Evolutionary conservation across 2,888 invertebrate species (phyloP), one percentile per base, ranked within the genome.

Genomic region (Dynastes maya): DNA sequence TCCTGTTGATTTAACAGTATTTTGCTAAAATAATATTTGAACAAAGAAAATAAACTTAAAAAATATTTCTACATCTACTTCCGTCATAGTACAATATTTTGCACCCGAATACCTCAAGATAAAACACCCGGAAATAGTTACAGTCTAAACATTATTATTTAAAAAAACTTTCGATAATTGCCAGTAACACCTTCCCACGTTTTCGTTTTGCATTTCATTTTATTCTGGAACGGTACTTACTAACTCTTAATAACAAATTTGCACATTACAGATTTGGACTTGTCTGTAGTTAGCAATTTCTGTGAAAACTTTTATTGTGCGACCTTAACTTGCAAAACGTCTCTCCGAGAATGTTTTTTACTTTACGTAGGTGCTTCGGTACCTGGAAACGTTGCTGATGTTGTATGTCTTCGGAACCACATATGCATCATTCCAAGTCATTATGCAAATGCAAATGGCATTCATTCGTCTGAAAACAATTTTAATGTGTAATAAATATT

Each of bases 401-500:
- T 55, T 55, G 55, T 37, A 37, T 55, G n/a, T 55, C 55, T 55
- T 22, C 45, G 11, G 45, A 55, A 65, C 65, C 6, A 16, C 40
- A 40, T 45, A 65, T 37, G 40, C 40, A 40, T 40, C 37, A 65
- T 37, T 65, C 40, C 32, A 65, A 40, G 16, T 40, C 13, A 40
- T 65, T 65, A 65, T 65, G 65, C 65, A 65, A 65, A 65, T 65
- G 16, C 6, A 27, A 63, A 63, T 13, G 29, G 63, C n/a, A 65
- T n/a, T 65, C 37, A 16, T 32, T 32, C 55, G 37, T 65, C n/a
- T 37, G 65, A 40, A 65, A 65, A 32, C 37, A 37, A 40, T 40
- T 65, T 65, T 65, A 65, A 65, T 65, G 40, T 37, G 65, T 6
- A 65, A 65, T 65, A 65, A 65, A 65, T 40, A 65, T 65, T 65